Base-by-base conservation (phyloP, 2,797 vertebrate genomes). In the Pterois miles region DNA sequence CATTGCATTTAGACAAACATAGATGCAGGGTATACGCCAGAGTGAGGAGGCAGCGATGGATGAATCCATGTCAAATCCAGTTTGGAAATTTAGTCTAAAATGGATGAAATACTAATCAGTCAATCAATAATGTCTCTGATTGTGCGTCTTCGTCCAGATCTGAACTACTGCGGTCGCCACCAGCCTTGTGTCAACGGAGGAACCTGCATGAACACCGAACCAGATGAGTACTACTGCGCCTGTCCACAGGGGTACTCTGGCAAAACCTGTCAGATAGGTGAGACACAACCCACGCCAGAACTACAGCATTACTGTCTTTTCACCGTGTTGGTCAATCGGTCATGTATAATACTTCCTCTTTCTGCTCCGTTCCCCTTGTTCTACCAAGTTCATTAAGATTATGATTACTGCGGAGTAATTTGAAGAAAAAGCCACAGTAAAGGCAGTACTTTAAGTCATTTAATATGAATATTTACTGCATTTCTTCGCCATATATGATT, bases 151-250 rank as follows among this genome's bases (percentile, higher is more conserved):
- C 40, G 53, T 74, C 18, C 88, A 98, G 98, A 99, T 94, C 94
- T 99, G 79, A 99, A 99, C 84, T 99, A 98, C 93, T 99, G 98
- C 13, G 98, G 98, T 33, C 97, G 95, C 60, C 97, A 99, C 88
- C 97, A 96, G 65, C 98, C 98, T 0, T 99, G 98, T 53, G 65
- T 96, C 78, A 98, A 99, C 0, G 96, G 97, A 4, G 98, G 97
- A 16, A 99, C 97, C 5, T 99, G 98, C 78, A 96, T 97, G 95
- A 99, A 99, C 70, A 97, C 96, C 0, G 97, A 99, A 80, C 98
- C 98, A 0, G 96, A 98, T 0, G 95, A 97, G 79, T 99, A 98
- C 82, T 87, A 91, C 84, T 99, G 98, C 7, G 94, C 94, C 78
- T 99, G 98, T 94, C 97, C 97, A 0, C 96, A 96, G 0, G 97